Evolutionary conservation across 2,797 vertebrate genomes (phyloP).

Genomic region (Epinephelus awoara): DNA sequence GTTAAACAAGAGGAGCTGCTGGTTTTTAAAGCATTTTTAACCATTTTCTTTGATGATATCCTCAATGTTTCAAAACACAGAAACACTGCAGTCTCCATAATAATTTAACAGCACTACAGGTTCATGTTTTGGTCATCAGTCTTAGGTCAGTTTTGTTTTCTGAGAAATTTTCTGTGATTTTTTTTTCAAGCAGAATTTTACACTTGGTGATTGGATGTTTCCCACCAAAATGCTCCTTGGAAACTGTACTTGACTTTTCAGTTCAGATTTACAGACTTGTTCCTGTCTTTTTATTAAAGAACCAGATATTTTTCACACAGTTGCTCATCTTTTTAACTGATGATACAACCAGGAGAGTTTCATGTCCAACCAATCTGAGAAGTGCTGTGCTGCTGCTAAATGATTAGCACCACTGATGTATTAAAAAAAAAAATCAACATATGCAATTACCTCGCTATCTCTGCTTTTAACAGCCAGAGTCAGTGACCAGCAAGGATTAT

Average conservation of each 20-base stretch:
- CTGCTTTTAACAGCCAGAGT: no score
- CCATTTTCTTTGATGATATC: not conserved
- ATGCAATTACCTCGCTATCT: no score
- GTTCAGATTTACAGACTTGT: not conserved
- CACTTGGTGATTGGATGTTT: not conserved
- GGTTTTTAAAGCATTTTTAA: not conserved
- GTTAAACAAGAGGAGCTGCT: not conserved
- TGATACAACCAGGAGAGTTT: not conserved
- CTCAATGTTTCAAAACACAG: not conserved
- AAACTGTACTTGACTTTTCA: no score
- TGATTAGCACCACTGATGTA: no score
- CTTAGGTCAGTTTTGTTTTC: not conserved
- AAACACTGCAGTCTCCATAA: not conserved
- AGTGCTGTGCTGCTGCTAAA: no score
- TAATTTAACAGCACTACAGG: not conserved
- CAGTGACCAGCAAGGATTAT: no score
- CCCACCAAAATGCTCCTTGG: not conserved
- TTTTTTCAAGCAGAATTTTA: no score
- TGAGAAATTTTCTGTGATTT: no score
- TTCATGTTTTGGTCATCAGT: not conserved
- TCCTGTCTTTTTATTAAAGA: not conserved
- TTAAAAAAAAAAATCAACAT: no score
- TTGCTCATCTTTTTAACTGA: not conserved
- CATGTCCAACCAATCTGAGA: not conserved
- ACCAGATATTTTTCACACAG: not conserved